Evolutionary conservation across 1,140 invertebrate species (phyloP).

Genomic region (Pararge aegeria): DNA sequence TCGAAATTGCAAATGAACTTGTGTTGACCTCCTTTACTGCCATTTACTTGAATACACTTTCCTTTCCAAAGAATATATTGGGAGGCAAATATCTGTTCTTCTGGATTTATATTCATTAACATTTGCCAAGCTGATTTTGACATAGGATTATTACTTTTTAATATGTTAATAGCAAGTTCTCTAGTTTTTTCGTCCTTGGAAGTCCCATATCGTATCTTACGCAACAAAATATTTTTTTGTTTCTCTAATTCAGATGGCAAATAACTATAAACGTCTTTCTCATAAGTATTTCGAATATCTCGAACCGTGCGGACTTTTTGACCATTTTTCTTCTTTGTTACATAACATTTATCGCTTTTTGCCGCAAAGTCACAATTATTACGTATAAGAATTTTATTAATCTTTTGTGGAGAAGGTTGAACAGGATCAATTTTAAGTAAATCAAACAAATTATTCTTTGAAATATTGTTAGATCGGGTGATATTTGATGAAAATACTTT

Average conservation of each 20-base stretch:
- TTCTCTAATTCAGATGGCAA: conserved; percentile 53
- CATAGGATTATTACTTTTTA: conserved; percentile 47
- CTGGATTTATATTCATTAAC: conserved; percentile 64
- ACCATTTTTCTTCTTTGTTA: conserved; percentile 57
- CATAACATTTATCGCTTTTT: conserved; percentile 53
- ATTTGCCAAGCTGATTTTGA: conserved; percentile 64
- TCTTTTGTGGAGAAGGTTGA: conserved; percentile 34
- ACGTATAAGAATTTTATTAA: conserved; percentile 14
- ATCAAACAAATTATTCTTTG: conserved; percentile 54
- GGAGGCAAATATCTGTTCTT: conserved; percentile 38
- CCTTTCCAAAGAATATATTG: conserved; percentile 66
- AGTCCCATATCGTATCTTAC: conserved; percentile 56
- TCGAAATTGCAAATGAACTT: conserved; percentile 60
- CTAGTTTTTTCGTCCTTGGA: conserved; percentile 52
- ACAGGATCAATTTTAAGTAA: conserved; percentile 46
- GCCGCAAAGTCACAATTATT: conserved; percentile 49
- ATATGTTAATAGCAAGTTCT: conserved; percentile 49
- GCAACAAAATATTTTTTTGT: conserved; percentile 56
- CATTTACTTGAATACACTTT: conserved; percentile 57
- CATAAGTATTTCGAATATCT: conserved; percentile 55
- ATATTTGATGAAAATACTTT: conserved; percentile 59
- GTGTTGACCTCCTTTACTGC: conserved; percentile 57
- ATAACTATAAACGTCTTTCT: conserved; percentile 50
- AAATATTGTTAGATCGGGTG: conserved; percentile 36
- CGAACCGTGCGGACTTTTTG: conserved; percentile 63